phyloP scores from a whole-genome alignment of 1,140 invertebrate genomes.

The Lordiphosa mommai region DNA sequence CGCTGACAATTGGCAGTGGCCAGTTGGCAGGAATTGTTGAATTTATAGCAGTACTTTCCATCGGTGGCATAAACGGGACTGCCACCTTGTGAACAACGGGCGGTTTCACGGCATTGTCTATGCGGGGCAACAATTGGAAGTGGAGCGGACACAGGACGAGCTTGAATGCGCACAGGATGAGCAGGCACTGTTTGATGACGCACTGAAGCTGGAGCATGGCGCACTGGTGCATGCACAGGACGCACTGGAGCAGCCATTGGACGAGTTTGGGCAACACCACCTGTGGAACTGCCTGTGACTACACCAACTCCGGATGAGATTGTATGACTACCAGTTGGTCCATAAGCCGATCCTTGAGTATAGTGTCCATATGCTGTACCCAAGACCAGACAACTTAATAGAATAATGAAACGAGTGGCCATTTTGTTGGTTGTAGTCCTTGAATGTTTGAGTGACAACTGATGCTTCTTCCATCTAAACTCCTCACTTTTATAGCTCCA shows the following conservation, averaged over 20 bases:
- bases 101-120: not conserved
- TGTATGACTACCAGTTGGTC: not conserved
- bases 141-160: not conserved
- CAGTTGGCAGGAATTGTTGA: not conserved
- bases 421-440: not conserved
- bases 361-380: not conserved
- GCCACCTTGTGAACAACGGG: not conserved
- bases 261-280: not conserved
- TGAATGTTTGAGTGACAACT: slow-evolving; percentile 7
- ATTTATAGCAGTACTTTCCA: not conserved
- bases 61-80: not conserved
- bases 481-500: slow-evolving; percentile 1
- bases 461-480: not conserved
- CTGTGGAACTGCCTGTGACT: not conserved
- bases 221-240: not conserved
- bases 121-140: not conserved
- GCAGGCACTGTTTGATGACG: not conserved
- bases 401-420: not conserved
- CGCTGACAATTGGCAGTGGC: not conserved
- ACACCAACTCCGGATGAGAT: not conserved
- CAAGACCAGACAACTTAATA: not conserved
- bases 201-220: not conserved
- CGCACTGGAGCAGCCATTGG: not conserved
- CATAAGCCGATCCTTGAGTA: not conserved
- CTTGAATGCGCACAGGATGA: not conserved